These are phyloP conservation scores for Paraplagusia blochii DNA, from an alignment of 2,113 vertebrate genomes.

Conservation along the genomic window DNA sequence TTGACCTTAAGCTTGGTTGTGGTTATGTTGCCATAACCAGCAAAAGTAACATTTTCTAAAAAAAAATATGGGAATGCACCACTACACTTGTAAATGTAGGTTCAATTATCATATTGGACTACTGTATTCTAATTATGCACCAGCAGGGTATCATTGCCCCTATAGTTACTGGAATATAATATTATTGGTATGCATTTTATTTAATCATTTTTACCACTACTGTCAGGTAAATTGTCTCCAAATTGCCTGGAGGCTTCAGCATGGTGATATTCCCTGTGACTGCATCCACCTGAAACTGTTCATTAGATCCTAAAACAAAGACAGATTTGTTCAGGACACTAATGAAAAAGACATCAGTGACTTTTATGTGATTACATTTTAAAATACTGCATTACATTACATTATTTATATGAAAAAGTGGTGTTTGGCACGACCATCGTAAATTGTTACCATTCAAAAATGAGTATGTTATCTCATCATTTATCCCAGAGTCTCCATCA, in stretches of 20 bases:
- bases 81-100: too few species aligned
- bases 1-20: too few species aligned
- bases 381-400: too few species aligned
- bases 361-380: neutral
- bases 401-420: too few species aligned
- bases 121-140: too few species aligned
- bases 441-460: conserved; percentile 72
- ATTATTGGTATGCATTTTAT: neutral
- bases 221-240: conserved; percentile 58
- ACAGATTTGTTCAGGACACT: neutral
- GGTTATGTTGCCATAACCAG: too few species aligned
- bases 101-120: too few species aligned
- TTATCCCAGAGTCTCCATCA: conserved; percentile 79
- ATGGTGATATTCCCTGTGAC: conserved; percentile 79
- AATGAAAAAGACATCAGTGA: neutral
- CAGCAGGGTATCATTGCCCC: too few species aligned
- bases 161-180: neutral
- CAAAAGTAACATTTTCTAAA: too few species aligned
- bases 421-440: neutral
- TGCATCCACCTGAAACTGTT: conserved; percentile 67
- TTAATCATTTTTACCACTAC: conserved; percentile 76
- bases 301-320: conserved; percentile 67
- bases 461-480: conserved; percentile 70
- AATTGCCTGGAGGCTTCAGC: conserved; percentile 48
- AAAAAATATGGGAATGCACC: too few species aligned